Evolutionary conservation across 2,797 vertebrate species (phyloP), one percentile per base, ranked within the genome.

Genomic region (Coluber constrictor): DNA sequence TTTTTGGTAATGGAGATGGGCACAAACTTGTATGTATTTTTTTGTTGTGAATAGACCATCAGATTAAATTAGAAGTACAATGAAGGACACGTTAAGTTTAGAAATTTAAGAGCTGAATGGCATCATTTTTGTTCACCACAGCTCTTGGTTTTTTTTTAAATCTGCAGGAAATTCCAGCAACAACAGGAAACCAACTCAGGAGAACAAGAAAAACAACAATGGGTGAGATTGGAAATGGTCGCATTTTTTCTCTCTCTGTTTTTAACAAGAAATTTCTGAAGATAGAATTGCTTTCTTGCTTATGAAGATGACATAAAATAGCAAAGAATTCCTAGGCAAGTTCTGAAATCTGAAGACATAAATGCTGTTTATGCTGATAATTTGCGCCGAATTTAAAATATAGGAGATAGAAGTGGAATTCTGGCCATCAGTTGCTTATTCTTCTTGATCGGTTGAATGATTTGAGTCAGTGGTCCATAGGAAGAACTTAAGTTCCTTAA

Each of bases 141-240:
- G 0, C 27, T 79, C 13, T 91, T 37, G 54, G 0, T 55, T 32
- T 54, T 87, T 87, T 29, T 60, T 27, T 61, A 6, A 87, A 90
- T 47, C 89, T 43, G 0, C 96, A 99, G 99, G 98, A 98, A 97
- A 87, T 97, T 97, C 94, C 98, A 99, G 96, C 98, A 98, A 96
- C 96, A 98, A 88, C 98, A 98, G 94, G 98, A 99, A 51, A 93
- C 95, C 0, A 96, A 96, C 95, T 97, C 37, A 96, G 97, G 94
- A 96, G 97, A 98, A 60, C 97, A 97, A 94, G 98, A 98, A 95
- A 98, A 98, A 70, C 98, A 97, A 79, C 97, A 97, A 3, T 97
- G 96, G 98, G 98, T 99, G 96, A 98, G 98, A 56, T 32, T 29
- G 1, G 2, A 20, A 0, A 25, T 59, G 1, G 0, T 0, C 1